A percentile compares a stretch with the other conserved stretches of the same genome.
Evolutionary conservation across 1,140 invertebrate genomes (phyloP).

Genomic region (Brachionus paranguensis): DNA sequence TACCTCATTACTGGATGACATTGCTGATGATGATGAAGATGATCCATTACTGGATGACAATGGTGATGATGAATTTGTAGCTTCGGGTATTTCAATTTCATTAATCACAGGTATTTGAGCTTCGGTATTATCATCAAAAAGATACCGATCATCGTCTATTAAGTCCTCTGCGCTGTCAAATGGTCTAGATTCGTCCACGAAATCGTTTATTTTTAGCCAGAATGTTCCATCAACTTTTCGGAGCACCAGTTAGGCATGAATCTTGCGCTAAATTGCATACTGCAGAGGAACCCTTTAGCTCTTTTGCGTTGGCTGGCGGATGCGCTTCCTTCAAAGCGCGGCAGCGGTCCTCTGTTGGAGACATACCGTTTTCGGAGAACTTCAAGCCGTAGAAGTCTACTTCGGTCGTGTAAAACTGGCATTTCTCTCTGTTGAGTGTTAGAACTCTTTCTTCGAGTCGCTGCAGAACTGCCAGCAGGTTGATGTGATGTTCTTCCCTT

Average conservation of each 20-base stretch:
- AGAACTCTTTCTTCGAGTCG: constrained; percentile 43
- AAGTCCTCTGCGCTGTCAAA: too few relatives aligned
- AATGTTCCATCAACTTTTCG: not conserved
- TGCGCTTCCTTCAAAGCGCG: constrained; percentile 37
- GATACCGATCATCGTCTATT: too few relatives aligned
- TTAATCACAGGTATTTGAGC: too few relatives aligned
- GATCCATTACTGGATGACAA: too few relatives aligned
- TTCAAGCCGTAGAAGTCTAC: constrained; percentile 50
- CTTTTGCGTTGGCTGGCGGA: constrained; percentile 7
- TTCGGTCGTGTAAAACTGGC: constrained; percentile 45
- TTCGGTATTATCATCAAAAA: too few relatives aligned
- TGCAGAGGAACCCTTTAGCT: constrained; percentile 33
- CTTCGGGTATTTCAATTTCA: too few relatives aligned
- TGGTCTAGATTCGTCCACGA: too few relatives aligned
- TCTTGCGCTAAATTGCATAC: not conserved
- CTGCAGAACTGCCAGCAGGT: constrained; percentile 42
- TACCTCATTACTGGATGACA: too few relatives aligned
- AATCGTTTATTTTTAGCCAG: too few relatives aligned
- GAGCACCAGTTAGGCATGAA: not conserved
- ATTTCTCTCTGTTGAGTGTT: constrained; percentile 50
- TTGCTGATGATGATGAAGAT: too few relatives aligned
- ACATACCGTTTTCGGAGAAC: constrained; percentile 41
- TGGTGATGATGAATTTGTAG: too few relatives aligned
- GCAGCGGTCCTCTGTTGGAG: constrained; percentile 39
- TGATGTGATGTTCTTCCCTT: constrained; percentile 42